Evolutionary conservation across 1,140 invertebrate species (phyloP), one percentile per base, ranked within the genome.

Genomic region (Saccostrea cuccullata): DNA sequence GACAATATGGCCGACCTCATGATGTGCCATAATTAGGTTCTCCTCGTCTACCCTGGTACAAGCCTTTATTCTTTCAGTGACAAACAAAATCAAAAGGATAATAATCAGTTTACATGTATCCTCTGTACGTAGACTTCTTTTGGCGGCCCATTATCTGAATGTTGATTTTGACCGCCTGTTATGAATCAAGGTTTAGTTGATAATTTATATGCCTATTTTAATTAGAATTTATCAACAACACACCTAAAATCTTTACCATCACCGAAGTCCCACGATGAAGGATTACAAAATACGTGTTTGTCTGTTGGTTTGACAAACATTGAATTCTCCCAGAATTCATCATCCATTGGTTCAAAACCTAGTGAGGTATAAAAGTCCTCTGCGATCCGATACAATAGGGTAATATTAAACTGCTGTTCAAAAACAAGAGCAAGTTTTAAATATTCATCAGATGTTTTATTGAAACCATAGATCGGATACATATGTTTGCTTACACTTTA

Each of bases 231-330:
- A 64, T 5, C 58, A 6, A 64, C 4, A 6, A 64, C n/a, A 20
- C 23, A 77, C 70, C 70, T 77, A 30, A 36, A 77, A 77, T 77
- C 70, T 26, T 77, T 36, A 12, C 70, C 70, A 36, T 77, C 70
- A 26, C 70, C 70, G 30, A 77, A 77, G 4, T 77, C 70, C 70
- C 70, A 77, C 2, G 70, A 26, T 15, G 70, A 77, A 6, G 70
- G 70, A 6, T 77, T 23, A 30, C 70, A 77, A 0, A 77, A 36
- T 5, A 77, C 23, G 13, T 77, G 8, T 15, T 26, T 77, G 26
- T 77, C 26, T 4, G 2, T 77, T 11, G 70, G 70, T 17, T 30
- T 36, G 26, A 77, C 3, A 13, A 77, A 77, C 70, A 77, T 77
- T 6, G 70, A 77, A 5, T 36, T 77, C 26, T 77, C 70, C 70